phyloP scores from a whole-genome alignment of 2,113 vertebrate genomes.

The Australoheros scitulus region DNA sequence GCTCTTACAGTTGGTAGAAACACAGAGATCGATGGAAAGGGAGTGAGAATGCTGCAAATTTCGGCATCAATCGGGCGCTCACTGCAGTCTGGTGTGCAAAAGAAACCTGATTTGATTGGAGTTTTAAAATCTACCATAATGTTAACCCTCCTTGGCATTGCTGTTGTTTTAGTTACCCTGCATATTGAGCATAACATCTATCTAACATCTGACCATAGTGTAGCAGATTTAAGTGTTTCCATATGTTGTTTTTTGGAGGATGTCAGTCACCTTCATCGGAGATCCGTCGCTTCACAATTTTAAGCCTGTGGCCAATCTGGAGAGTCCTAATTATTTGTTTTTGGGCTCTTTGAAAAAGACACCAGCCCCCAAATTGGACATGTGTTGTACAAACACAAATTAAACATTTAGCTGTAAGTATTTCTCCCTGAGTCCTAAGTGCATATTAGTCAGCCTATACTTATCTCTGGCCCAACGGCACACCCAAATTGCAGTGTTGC shows the following conservation, averaged over 20 bases:
- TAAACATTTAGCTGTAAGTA: constrained; percentile 76
- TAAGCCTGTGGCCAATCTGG: constrained; percentile 45
- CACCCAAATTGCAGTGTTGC: constrained; percentile 77
- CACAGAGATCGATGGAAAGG: background rate
- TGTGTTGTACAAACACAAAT: constrained; percentile 78
- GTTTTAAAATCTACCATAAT: background rate
- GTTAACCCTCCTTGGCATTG: background rate
- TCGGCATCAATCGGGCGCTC: background rate
- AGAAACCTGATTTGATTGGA: background rate
- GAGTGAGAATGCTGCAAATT: background rate
- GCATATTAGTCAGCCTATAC: constrained; percentile 79
- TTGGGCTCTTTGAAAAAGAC: constrained; percentile 61
- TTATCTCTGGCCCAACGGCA: constrained; percentile 76
- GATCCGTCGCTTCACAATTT: constrained; percentile 33
- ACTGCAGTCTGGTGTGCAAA: background rate
- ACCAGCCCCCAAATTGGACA: constrained; percentile 68
- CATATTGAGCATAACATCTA: background rate
- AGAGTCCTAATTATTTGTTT: constrained; percentile 69
- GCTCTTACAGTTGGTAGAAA: constrained; percentile 27
- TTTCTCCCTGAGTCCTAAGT: constrained; percentile 74
- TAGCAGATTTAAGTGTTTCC: constrained; percentile 27
- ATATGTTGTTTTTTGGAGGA: constrained; percentile 41
- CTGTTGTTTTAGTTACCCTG: constrained; percentile 17
- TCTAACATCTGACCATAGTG: background rate
- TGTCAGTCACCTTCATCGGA: constrained; percentile 53